Base-by-base conservation (phyloP, 2,888 invertebrate species). In the Idaea aversata region DNA sequence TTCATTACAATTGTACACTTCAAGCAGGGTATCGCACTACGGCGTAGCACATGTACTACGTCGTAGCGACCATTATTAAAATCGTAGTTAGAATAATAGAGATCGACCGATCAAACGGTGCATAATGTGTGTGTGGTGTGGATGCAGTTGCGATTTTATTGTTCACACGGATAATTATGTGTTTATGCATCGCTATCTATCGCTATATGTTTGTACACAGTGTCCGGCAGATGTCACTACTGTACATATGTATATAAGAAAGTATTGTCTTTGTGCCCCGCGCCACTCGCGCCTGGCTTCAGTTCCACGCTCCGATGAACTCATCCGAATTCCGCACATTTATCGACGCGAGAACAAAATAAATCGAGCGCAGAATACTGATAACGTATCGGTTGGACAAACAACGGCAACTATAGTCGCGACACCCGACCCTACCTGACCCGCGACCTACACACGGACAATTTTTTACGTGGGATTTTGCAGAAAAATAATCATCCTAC, bases 251-350 rank as follows among this genome's bases (percentile, higher is more conserved):
- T 34, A 34, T 16, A 25, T 34, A 16, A 25, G 59, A 47, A 25
- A 34, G 59, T 59, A 25, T 59, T 59, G 59, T 59, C 7, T 59
- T 7, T 57, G 15, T 6, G 61, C 63, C 38, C 38, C 62, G 64
- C 63, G 25, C 25, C 25, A 25, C 25, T 25, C 25, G 25, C 25
- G 25, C 38, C 59, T 4, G 34, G 34, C 25, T 64, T 62, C 38
- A 62, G 35, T 60, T 62, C 16, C 60, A 35, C 64, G 47, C 47
- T 16, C 61, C 63, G 59, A 62, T 64, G 67, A 67, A 65, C 61
- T 61, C 65, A 65, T 67, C 65, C 64, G 67, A 47, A 47, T 67
- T 67, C 67, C 67, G 61, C 63, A 63, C 65, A 65, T 67, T 67
- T 67, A 65, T 65, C 61, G 65, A 63, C 63, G 67, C 65, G 60